Percentiles rank a stretch among this genome's conserved stretches.
Evolutionary conservation across 1,140 invertebrate species (phyloP).

Genomic region (Drosophila micromelanica): DNA sequence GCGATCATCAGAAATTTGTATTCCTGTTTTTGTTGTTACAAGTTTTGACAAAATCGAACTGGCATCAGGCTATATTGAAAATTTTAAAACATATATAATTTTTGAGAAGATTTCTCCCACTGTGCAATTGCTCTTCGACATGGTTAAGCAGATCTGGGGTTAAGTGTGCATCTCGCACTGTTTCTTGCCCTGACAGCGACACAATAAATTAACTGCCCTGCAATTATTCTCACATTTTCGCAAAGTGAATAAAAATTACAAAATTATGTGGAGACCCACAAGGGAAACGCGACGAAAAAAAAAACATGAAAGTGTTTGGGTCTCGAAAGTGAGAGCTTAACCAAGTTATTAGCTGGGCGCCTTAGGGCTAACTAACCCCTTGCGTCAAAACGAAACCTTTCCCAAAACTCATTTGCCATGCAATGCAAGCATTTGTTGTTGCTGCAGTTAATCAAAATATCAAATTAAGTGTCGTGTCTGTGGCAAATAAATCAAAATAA

Average conservation of each 20-base stretch:
- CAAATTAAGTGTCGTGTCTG: conserved; percentile 84
- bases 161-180: conserved; percentile 37
- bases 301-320: conserved; percentile 27
- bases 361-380: conserved; percentile 54
- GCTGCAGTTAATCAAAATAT: conserved; percentile 84
- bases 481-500: conserved; percentile 83
- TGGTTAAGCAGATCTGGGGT: conserved; percentile 28
- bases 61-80: too few relatives aligned
- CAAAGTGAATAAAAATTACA: conserved; percentile 77
- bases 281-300: conserved; percentile 25
- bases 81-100: too few relatives aligned
- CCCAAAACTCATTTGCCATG: conserved; percentile 10
- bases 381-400: conserved; percentile 16
- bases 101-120: neutral
- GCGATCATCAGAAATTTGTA: neutral
- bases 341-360: conserved; percentile 49
- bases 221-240: conserved; percentile 80
- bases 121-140: conserved; percentile 18
- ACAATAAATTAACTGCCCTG: conserved; percentile 79
- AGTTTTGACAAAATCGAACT: too few relatives aligned
- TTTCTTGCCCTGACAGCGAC: conserved; percentile 68
- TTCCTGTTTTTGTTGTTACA: too few relatives aligned
- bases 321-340: conserved; percentile 61
- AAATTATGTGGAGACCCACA: conserved; percentile 58
- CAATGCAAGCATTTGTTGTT: conserved; percentile 14